Percentiles rank a stretch among this genome's conserved stretches.
phyloP scores from a whole-genome alignment of 1,140 invertebrate species.

The Formica exsecta region DNA sequence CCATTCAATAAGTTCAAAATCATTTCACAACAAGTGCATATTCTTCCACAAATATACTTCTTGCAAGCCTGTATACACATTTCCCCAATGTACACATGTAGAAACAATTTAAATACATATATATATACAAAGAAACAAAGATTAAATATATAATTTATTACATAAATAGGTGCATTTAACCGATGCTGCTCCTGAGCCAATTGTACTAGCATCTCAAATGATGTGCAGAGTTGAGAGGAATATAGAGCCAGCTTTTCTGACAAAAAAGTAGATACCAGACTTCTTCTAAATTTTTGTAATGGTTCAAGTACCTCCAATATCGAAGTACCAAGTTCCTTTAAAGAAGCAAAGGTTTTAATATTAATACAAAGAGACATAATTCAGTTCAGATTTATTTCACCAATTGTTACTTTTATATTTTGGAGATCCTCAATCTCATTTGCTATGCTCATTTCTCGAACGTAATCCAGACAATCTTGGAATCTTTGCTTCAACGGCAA shows the following conservation, averaged over 20 bases:
- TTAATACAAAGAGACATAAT: conserved; percentile 20
- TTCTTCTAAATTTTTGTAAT: conserved; percentile 81
- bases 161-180: conserved; percentile 81
- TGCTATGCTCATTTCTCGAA: conserved; percentile 82
- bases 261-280: conserved; percentile 76
- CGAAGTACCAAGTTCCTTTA: conserved; percentile 82
- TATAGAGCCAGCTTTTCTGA: conserved; percentile 81
- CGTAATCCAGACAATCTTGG: conserved; percentile 80
- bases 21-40: conserved; percentile 82
- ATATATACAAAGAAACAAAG: not conserved
- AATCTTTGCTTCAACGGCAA: conserved; percentile 82
- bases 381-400: not conserved
- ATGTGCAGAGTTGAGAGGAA: conserved; percentile 80
- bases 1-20: conserved; percentile 80
- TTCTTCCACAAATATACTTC: conserved; percentile 83
- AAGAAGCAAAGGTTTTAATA: conserved; percentile 4
- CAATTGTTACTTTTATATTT: conserved; percentile 82
- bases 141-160: conserved; percentile 74
- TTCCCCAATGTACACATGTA: conserved; percentile 11
- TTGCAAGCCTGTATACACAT: conserved; percentile 70
- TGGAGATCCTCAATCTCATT: conserved; percentile 84
- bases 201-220: conserved; percentile 81
- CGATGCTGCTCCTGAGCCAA: conserved; percentile 82
- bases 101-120: conserved; percentile 14
- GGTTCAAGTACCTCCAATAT: conserved; percentile 81